Evolutionary conservation across 2,888 invertebrate genomes (phyloP).

Genomic region (Mimachlamys varia): DNA sequence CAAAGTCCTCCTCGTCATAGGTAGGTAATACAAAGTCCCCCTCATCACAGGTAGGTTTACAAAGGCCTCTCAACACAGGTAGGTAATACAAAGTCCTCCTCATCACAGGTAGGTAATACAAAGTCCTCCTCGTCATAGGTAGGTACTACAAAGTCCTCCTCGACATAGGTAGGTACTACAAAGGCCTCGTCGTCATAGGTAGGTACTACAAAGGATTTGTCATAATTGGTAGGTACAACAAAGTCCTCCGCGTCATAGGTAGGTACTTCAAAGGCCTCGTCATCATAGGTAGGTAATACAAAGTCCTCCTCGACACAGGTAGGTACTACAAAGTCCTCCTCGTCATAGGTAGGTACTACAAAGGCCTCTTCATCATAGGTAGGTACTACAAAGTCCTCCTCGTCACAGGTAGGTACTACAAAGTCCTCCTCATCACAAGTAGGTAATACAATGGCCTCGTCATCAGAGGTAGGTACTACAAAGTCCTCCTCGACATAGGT

Average conservation of each 20-base stretch:
- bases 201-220: neutral
- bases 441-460: too few species aligned
- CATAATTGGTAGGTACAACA: neutral
- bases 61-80: too few species aligned
- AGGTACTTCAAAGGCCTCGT: too few species aligned
- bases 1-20: neutral
- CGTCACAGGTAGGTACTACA: neutral
- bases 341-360: neutral
- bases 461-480: too few species aligned
- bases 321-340: neutral
- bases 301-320: too few species aligned
- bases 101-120: neutral
- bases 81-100: neutral
- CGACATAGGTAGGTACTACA: too few species aligned
- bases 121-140: too few species aligned
- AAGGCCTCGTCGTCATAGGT: neutral
- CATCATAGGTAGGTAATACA: too few species aligned
- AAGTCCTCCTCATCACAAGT: too few species aligned
- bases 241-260: neutral
- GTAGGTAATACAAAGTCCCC: neutral
- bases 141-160: too few species aligned
- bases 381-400: neutral
- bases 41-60: too few species aligned
- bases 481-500: neutral
- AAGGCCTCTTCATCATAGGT: too few species aligned